Evolutionary conservation across 1,140 invertebrate genomes (phyloP).

Genomic region (Drosophila trapezifrons): DNA sequence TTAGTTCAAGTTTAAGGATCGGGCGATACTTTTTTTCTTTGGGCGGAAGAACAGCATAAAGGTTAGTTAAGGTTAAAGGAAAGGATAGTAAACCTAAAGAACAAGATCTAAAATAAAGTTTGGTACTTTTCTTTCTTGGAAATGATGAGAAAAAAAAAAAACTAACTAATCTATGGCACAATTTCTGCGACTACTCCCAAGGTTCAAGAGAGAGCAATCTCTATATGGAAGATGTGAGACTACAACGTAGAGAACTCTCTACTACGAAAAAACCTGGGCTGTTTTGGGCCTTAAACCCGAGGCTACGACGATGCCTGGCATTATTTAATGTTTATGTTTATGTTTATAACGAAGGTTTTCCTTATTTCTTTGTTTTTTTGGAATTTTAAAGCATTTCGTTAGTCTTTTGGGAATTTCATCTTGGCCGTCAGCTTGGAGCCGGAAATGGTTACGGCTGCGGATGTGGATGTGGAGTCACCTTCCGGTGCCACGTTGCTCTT

Average conservation of each 20-base stretch:
- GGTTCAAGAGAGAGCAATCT: constrained; percentile 1
- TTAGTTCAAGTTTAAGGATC: neutral
- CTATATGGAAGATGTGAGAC: constrained; percentile 17
- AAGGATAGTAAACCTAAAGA: neutral
- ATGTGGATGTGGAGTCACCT: constrained; percentile 13
- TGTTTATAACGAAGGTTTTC: constrained; percentile 21
- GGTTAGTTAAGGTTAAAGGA: too few relatives aligned
- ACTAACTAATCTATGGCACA: constrained; percentile 24
- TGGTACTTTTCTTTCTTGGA: neutral
- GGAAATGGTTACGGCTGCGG: constrained; percentile 5
- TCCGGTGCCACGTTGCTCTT: constrained; percentile 10
- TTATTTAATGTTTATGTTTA: constrained; percentile 10
- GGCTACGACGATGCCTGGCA: constrained; percentile 5
- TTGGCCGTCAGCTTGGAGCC: constrained; percentile 59
- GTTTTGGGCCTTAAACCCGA: neutral
- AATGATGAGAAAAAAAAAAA: neutral
- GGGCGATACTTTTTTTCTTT: neutral
- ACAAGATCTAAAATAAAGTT: constrained; percentile 1
- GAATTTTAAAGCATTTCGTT: constrained; percentile 71
- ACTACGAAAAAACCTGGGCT: neutral
- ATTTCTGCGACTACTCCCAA: neutral
- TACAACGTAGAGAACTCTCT: neutral
- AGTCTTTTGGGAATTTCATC: constrained; percentile 81
- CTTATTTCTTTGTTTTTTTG: constrained; percentile 27
- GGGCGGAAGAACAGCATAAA: neutral